phyloP scores from a whole-genome alignment of 2,113 vertebrate genomes.

The Heterocephalus glaber region DNA sequence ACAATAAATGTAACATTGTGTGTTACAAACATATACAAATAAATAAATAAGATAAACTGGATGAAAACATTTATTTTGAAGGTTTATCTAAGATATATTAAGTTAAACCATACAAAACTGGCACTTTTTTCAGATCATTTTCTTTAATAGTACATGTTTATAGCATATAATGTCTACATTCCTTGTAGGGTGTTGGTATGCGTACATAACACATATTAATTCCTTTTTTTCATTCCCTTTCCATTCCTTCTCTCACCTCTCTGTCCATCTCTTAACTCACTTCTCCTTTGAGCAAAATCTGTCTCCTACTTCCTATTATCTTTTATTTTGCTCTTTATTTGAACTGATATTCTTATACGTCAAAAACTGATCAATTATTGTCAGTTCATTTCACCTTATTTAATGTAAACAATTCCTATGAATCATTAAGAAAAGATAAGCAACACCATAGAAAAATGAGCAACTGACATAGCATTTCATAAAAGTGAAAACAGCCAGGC shows the following conservation, averaged over 20 bases:
- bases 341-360: background rate
- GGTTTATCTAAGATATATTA: background rate
- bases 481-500: background rate
- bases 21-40: background rate
- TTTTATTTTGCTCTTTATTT: background rate
- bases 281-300: background rate
- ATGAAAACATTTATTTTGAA: background rate
- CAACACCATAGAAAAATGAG: background rate
- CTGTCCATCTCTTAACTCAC: background rate
- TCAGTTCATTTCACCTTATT: background rate
- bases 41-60: background rate
- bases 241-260: background rate
- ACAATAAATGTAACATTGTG: background rate
- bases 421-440: background rate
- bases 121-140: background rate
- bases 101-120: background rate
- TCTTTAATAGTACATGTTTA: background rate
- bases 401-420: background rate
- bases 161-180: background rate
- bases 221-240: background rate
- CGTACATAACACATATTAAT: background rate
- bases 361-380: background rate
- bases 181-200: background rate
- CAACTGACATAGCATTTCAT: conserved; percentile 3
- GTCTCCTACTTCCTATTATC: background rate